Conservation (phyloP, 2,113 vertebrate species). For the Poeciliopsis retropinna region DNA sequence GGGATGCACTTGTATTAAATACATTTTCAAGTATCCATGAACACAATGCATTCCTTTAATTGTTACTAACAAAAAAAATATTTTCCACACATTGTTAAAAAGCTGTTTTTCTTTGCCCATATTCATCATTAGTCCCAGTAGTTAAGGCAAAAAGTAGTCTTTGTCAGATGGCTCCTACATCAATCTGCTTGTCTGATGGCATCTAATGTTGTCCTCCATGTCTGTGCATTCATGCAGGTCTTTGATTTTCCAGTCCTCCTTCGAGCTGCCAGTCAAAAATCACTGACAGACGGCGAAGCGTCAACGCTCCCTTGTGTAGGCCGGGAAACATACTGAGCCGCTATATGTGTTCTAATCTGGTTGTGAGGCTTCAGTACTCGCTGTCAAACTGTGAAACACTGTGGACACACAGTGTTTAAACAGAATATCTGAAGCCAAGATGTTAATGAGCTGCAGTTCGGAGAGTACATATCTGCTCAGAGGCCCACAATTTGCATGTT, state of each 20-base stretch:
- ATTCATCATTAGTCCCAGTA: constrained; percentile 51
- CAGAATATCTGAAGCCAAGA: constrained; percentile 38
- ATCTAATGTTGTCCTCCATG: constrained; percentile 22
- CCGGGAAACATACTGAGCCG: constrained; percentile 36
- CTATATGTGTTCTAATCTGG: constrained; percentile 24
- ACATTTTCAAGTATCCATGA: constrained; percentile 11
- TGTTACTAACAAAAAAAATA: constrained; percentile 31
- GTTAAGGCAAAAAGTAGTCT: constrained; percentile 64
- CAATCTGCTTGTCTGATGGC: constrained; percentile 33
- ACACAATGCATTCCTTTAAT: constrained; percentile 27
- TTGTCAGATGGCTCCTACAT: constrained; percentile 6
- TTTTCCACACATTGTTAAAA: constrained; percentile 28
- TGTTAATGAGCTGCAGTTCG: constrained; percentile 24
- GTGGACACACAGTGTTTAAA: constrained; percentile 26
- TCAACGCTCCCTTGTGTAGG: constrained; percentile 31
- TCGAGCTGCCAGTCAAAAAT: constrained; percentile 29
- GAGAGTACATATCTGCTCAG: constrained; percentile 36
- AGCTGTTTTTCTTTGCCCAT: constrained; percentile 18
- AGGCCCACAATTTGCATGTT: constrained; percentile 35
- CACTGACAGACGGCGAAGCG: constrained; percentile 19
- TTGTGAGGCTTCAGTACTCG: constrained; percentile 25
- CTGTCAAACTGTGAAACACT: constrained; percentile 27
- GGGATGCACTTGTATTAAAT: neutral
- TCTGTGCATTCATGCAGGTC: constrained; percentile 58
- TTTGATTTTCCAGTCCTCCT: constrained; percentile 32